Conservation (phyloP, 2,113 vertebrate species). For the Trematomus loennbergii region DNA sequence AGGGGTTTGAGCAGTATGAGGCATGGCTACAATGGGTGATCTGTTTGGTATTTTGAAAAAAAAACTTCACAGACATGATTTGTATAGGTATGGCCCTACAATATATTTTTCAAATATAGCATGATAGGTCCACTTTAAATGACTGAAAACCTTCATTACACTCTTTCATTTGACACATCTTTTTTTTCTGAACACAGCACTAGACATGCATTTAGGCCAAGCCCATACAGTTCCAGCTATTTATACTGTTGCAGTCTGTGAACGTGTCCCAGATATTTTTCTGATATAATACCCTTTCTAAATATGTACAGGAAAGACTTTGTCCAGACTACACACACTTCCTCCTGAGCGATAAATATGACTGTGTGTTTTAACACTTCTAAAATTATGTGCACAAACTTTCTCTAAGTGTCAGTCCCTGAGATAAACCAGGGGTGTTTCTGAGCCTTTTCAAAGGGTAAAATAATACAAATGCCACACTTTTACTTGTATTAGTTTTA, state of each 20-base stretch:
- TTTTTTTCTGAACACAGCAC: not conserved
- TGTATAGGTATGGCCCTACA: no score
- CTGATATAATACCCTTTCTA: slow-evolving; percentile 39
- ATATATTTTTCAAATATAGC: no score
- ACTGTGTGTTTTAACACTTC: slow-evolving; percentile 55
- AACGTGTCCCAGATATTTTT: slow-evolving; percentile 35
- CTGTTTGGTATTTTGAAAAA: no score
- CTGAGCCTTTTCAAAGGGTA: slow-evolving; percentile 11
- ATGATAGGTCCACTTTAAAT: no score
- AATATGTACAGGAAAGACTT: slow-evolving; percentile 59
- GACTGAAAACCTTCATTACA: not conserved
- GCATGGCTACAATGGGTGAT: no score
- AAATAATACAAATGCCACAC: slow-evolving; percentile 29
- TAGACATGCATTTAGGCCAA: slow-evolving; percentile 36
- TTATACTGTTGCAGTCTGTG: slow-evolving; percentile 26
- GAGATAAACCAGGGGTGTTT: slow-evolving; percentile 57
- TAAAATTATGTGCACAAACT: slow-evolving; percentile 58
- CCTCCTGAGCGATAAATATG: slow-evolving; percentile 67
- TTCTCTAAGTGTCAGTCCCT: slow-evolving; percentile 31
- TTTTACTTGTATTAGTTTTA: slow-evolving; percentile 24
- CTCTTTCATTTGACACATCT: not conserved
- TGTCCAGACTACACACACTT: slow-evolving; percentile 61
- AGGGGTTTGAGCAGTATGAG: no score
- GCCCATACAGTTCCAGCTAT: slow-evolving; percentile 29
- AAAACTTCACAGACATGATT: no score